Evolutionary conservation across 2,888 invertebrate species (phyloP), one percentile per base, ranked within the genome.

Genomic region (Cabera pusaria): DNA sequence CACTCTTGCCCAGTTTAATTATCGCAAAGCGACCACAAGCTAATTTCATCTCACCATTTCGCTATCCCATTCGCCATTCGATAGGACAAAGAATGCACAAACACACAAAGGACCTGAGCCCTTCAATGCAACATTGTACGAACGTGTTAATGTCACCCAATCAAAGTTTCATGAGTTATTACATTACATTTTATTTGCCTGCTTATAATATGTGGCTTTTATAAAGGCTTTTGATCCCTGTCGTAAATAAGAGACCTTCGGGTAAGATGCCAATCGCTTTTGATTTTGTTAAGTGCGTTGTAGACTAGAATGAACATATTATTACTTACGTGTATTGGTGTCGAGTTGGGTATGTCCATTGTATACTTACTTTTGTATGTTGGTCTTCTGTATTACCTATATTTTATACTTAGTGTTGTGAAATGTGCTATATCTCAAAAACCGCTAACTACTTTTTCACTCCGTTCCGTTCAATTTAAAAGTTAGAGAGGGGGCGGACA

Each of bases 91-190:
- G 35, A 27, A 25, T 20, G 6, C 22, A 18, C 26, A 22, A 29
- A 49, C 51, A 52, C 29, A 44, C 37, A 44, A 54, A 59, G 44
- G 46, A 40, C 50, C 23, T 23, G 37, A 32, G 34, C 35, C 21
- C 27, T 33, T 29, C 49, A 59, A 56, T 52, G 54, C 44, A 54
- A 62, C 59, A 50, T 45, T 53, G 61, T 62, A 52, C 35, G 35
- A 5, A 64, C 46, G 64, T 67, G 65, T 58, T 60, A 70, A 72
- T 59, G 50, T 56, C 49, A 44, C 47, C 44, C 56, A 59, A 64
- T 68, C 61, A 57, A 52, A 56, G 33, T 45, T 59, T 54, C 52
- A 55, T 53, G 49, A 22, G 26, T 37, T 42, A 44, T 40, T 41
- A 28, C 42, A 35, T 61, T 56, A n/a, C n/a, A n/a, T n/a, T n/a